Conservation (phyloP, 2,888 invertebrate species). For the Platerodrilus igneus region DNA sequence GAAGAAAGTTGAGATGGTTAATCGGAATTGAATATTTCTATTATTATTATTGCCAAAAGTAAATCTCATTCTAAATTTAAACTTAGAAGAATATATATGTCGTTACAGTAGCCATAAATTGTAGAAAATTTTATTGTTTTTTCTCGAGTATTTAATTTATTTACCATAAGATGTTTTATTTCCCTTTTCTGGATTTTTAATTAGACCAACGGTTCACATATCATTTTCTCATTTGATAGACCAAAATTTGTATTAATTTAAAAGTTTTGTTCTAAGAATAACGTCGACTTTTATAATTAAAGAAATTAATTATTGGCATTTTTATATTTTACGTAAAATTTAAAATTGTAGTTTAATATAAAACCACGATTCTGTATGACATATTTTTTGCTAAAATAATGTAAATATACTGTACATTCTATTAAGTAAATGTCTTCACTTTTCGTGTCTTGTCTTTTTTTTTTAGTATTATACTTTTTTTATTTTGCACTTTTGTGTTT, state of each 20-base stretch:
- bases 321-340: constrained; percentile 40
- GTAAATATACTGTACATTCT: constrained; percentile 48
- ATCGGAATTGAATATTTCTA: constrained; percentile 40
- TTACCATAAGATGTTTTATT: no score
- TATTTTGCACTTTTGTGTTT: constrained; percentile 32
- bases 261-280: constrained; percentile 29
- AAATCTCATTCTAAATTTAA: constrained; percentile 42
- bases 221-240: constrained; percentile 31
- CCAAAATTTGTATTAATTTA: no score
- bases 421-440: constrained; percentile 45
- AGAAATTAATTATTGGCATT: constrained; percentile 45
- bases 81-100: constrained; percentile 41
- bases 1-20: constrained; percentile 37
- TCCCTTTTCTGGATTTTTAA: no score
- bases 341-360: constrained; percentile 40
- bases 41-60: constrained; percentile 41
- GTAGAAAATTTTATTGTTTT: constrained; percentile 36
- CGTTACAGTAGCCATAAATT: constrained; percentile 40
- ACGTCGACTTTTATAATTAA: constrained; percentile 14
- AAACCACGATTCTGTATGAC: constrained; percentile 37
- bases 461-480: constrained; percentile 39
- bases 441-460: constrained; percentile 25
- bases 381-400: constrained; percentile 46
- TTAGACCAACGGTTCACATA: constrained; percentile 38
- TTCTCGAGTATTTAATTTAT: no score